Evolutionary conservation across 1,140 invertebrate species (phyloP).

Genomic region (Gonatopus flavifemur): DNA sequence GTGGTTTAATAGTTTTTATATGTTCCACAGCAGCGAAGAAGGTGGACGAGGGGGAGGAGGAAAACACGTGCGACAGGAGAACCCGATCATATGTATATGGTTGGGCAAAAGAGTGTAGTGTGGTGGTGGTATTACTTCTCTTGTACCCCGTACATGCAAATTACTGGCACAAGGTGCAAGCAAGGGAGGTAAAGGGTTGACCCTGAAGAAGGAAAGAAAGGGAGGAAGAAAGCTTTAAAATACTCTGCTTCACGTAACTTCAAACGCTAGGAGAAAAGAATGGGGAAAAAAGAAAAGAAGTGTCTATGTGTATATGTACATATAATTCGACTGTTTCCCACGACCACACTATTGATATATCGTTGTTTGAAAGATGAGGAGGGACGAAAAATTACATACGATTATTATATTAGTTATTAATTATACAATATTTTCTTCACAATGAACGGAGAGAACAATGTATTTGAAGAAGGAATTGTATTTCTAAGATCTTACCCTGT

Average conservation of each 20-base stretch:
- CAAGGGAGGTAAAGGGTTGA: slow-evolving; percentile 29
- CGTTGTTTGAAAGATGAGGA: no score
- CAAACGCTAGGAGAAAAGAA: background rate
- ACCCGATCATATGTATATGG: slow-evolving; percentile 7
- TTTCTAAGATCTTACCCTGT: no score
- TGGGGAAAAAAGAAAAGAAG: slow-evolving; percentile 19
- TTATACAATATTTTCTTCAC: no score
- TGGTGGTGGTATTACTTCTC: no score
- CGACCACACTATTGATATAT: no score
- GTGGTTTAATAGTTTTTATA: no score
- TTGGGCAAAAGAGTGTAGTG: background rate
- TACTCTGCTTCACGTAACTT: slow-evolving; percentile 10
- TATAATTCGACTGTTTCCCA: no score
- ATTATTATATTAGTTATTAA: no score
- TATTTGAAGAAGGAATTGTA: no score
- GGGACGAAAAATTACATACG: no score
- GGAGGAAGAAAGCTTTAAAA: slow-evolving; percentile 15
- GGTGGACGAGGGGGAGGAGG: background rate
- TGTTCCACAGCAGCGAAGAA: background rate
- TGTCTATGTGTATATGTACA: no score
- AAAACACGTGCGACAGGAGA: slow-evolving; percentile 7
- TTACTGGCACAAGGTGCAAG: slow-evolving; percentile 7
- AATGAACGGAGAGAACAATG: no score
- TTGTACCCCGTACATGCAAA: slow-evolving; percentile 25
- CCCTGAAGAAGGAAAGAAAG: slow-evolving; percentile 15